Percentiles rank a stretch among this genome's conserved stretches.
These are phyloP conservation scores for Bradypodion pumilum DNA, from an alignment of 2,797 vertebrate species.

Conservation along the genomic window DNA sequence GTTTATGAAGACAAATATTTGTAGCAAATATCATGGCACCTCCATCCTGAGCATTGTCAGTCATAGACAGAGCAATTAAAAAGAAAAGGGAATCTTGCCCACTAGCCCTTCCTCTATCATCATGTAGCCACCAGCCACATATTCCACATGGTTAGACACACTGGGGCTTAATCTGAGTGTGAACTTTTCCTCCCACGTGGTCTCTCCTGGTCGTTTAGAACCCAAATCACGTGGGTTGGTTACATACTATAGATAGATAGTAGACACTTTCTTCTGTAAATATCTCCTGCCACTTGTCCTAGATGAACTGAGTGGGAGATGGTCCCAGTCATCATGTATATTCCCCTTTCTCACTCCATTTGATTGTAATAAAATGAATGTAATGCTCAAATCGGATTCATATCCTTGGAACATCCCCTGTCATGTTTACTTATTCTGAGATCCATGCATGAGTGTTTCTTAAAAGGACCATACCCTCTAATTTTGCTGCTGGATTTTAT, in stretches of 20 bases:
- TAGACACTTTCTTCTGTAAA: background rate
- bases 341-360: background rate
- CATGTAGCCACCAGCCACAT: background rate
- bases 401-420: background rate
- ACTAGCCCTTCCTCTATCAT: background rate
- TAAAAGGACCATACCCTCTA: background rate
- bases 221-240: background rate
- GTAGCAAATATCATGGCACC: background rate
- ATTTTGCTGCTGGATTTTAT: background rate
- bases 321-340: too few relatives aligned
- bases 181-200: background rate
- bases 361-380: background rate
- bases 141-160: background rate
- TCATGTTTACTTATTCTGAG: background rate
- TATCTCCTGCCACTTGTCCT: background rate
- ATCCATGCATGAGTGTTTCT: background rate
- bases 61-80: too few relatives aligned
- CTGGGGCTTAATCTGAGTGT: background rate
- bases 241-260: too few relatives aligned
- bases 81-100: background rate
- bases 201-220: background rate
- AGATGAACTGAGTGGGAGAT: background rate
- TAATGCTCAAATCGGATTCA: background rate
- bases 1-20: background rate
- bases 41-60: background rate